Evolutionary conservation across 2,797 vertebrate genomes (phyloP).

Genomic region (Clarias fuscus): DNA sequence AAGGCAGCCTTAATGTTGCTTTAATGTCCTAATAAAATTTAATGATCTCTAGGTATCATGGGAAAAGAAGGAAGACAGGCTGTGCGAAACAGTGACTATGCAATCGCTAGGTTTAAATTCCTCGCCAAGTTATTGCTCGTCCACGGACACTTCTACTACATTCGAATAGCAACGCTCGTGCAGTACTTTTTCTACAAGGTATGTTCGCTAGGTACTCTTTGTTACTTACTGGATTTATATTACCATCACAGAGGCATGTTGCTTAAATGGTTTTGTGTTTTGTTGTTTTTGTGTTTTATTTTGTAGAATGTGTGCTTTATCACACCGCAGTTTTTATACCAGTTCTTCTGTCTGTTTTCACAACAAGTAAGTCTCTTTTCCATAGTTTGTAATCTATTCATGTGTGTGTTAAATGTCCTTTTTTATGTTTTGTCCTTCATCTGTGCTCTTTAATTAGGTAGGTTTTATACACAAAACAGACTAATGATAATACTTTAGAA

Average conservation of each 20-base stretch:
- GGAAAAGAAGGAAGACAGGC: slow-evolving; percentile 98
- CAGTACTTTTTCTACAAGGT: slow-evolving; percentile 99
- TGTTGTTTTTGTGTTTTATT: slow-evolving; percentile 64
- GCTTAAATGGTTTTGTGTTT: slow-evolving; percentile 58
- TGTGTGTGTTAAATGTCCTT: slow-evolving; percentile 2
- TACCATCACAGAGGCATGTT: slow-evolving; percentile 32
- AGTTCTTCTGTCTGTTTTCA: slow-evolving; percentile 99
- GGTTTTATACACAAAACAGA: neutral
- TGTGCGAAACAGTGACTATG: slow-evolving; percentile 99
- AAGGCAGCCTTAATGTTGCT: neutral
- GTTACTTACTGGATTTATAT: slow-evolving; percentile 8
- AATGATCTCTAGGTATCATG: slow-evolving; percentile 86
- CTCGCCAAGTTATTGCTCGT: slow-evolving; percentile 96
- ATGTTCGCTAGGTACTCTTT: slow-evolving; percentile 35
- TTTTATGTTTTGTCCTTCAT: neutral
- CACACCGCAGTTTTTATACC: slow-evolving; percentile 99
- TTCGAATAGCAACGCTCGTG: slow-evolving; percentile 98
- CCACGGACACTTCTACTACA: slow-evolving; percentile 99
- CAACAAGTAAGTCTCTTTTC: slow-evolving; percentile 92
- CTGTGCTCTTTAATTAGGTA: neutral
- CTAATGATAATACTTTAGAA: neutral
- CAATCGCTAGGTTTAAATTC: slow-evolving; percentile 97
- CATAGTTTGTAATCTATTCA: slow-evolving; percentile 40
- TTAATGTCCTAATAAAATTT: neutral
- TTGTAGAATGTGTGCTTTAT: slow-evolving; percentile 99